Conservation (phyloP, 2,888 invertebrate genomes). For the Andrena dorsata region DNA sequence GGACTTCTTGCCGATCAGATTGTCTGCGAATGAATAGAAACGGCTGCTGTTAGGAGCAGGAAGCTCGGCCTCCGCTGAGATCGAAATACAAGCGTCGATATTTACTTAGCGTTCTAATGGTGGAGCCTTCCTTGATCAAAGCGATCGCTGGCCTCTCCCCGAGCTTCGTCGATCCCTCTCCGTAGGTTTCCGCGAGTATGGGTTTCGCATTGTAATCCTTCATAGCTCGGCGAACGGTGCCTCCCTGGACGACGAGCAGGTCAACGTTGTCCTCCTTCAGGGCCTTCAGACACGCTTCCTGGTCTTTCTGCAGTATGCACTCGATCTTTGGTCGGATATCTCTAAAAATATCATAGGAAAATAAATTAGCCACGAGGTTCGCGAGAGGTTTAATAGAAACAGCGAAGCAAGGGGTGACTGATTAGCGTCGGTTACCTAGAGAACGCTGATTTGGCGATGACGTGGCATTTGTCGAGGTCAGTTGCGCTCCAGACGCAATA, state of each 20-base stretch:
- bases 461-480: slow-evolving; percentile 91
- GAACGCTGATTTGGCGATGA: slow-evolving; percentile 90
- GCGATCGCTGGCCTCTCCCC: slow-evolving; percentile 87
- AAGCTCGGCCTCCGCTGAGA: neutral
- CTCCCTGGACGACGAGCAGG: slow-evolving; percentile 89
- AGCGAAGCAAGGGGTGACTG: too few species aligned
- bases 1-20: slow-evolving; percentile 88
- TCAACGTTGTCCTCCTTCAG: slow-evolving; percentile 90
- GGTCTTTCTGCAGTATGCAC: slow-evolving; percentile 89
- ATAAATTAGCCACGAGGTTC: too few species aligned
- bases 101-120: slow-evolving; percentile 85
- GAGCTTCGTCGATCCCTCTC: slow-evolving; percentile 86
- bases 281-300: slow-evolving; percentile 89
- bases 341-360: slow-evolving; percentile 77
- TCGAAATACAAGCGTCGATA: neutral
- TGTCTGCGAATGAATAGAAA: slow-evolving; percentile 79
- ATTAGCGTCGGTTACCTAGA: slow-evolving; percentile 86
- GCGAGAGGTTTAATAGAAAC: too few species aligned
- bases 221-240: slow-evolving; percentile 86
- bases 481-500: slow-evolving; percentile 89
- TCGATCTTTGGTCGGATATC: slow-evolving; percentile 93
- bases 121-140: slow-evolving; percentile 88
- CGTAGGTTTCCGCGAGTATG: slow-evolving; percentile 89
- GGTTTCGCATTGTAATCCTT: slow-evolving; percentile 88
- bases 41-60: too few species aligned